These are phyloP conservation scores for Ciconia maguari DNA, from an alignment of 2,113 vertebrate species.

Conservation along the genomic window DNA sequence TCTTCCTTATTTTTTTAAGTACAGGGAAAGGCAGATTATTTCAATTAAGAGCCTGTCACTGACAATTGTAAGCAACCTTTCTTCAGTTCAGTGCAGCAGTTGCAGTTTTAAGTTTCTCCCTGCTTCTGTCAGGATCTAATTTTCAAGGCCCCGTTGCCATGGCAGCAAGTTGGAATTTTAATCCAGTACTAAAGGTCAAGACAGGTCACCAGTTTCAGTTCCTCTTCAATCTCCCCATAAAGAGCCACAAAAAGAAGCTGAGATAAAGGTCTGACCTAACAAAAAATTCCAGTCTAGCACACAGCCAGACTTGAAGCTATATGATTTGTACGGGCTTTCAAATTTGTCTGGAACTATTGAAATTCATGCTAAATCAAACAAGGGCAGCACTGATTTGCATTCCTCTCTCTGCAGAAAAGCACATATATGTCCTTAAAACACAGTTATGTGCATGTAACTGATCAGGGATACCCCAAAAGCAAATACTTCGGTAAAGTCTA, in stretches of 20 bases:
- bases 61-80: slow-evolving; percentile 65
- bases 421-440: neutral
- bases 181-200: slow-evolving; percentile 76
- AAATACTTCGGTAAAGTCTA: neutral
- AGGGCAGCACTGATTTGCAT: neutral
- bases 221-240: slow-evolving; percentile 71
- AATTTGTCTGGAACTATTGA: slow-evolving; percentile 46
- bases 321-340: slow-evolving; percentile 35
- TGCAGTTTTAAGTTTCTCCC: slow-evolving; percentile 71
- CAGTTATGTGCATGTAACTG: neutral
- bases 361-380: slow-evolving; percentile 45
- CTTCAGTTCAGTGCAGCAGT: slow-evolving; percentile 61
- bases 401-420: neutral
- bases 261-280: slow-evolving; percentile 53
- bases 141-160: slow-evolving; percentile 75
- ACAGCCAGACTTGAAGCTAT: slow-evolving; percentile 12
- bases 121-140: slow-evolving; percentile 72
- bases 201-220: slow-evolving; percentile 72
- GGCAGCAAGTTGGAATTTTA: slow-evolving; percentile 77
- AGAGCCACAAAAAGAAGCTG: slow-evolving; percentile 52
- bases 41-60: slow-evolving; percentile 69
- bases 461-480: neutral
- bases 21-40: slow-evolving; percentile 67
- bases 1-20: neutral
- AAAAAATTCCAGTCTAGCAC: slow-evolving; percentile 51